phyloP scores from a whole-genome alignment of 2,797 vertebrate species.

The Melopsittacus undulatus region DNA sequence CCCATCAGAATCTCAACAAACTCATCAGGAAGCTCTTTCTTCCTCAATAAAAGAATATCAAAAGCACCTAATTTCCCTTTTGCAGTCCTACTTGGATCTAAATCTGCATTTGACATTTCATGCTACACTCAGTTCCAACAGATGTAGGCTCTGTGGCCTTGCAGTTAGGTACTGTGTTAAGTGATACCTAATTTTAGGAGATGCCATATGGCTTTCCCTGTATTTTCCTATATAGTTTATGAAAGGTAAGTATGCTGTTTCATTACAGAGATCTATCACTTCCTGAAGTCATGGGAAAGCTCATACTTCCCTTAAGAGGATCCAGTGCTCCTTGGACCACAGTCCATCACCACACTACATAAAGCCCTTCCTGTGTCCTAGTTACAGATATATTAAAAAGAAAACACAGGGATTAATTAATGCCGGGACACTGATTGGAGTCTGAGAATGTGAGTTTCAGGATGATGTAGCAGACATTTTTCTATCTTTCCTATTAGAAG shows the following conservation, averaged over 20 bases:
- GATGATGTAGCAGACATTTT: not conserved
- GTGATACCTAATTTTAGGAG: constrained; percentile 56
- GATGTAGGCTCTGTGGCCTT: constrained; percentile 45
- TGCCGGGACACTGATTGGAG: not conserved
- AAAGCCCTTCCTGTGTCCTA: not conserved
- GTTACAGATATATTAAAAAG: not conserved
- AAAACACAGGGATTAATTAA: not conserved
- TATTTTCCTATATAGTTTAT: not conserved
- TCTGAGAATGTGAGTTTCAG: not conserved
- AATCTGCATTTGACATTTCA: constrained; percentile 61
- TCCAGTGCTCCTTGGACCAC: not conserved
- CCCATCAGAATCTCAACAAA: not conserved
- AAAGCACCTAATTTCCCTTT: not conserved
- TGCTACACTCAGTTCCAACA: constrained; percentile 35
- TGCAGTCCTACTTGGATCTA: constrained; percentile 32
- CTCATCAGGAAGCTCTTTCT: not conserved
- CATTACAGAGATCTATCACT: not conserved
- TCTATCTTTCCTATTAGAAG: not conserved
- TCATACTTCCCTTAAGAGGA: not conserved
- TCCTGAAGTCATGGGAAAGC: not conserved
- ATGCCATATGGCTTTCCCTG: constrained; percentile 52
- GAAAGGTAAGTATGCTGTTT: constrained; percentile 37
- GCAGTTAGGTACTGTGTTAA: constrained; percentile 47
- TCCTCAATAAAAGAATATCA: not conserved
- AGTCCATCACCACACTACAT: not conserved